A percentile compares a stretch with the other conserved stretches of the same genome.
These are phyloP conservation scores for Toxonevra muliebris DNA, from an alignment of 2,888 invertebrate genomes.

Conservation along the genomic window DNA sequence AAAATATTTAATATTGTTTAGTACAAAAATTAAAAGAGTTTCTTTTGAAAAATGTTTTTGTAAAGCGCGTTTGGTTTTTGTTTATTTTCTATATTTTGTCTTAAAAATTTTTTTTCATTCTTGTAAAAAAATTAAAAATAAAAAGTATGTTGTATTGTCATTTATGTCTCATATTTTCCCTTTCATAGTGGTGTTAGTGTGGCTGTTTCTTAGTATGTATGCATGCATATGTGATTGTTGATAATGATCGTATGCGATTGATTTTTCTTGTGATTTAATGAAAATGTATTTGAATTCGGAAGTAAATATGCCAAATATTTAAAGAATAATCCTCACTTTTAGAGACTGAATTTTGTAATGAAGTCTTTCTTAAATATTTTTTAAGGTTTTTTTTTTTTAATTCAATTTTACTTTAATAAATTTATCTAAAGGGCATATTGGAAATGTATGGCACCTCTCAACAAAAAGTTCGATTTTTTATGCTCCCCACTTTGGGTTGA, in stretches of 20 bases:
- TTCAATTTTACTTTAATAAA: too few relatives aligned
- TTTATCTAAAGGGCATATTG: too few relatives aligned
- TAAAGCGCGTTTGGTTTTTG: conserved; percentile 23
- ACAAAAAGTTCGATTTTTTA: too few relatives aligned
- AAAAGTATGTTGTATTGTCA: conserved; percentile 41
- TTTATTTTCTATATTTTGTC: conserved; percentile 15
- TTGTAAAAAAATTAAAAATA: conserved; percentile 30
- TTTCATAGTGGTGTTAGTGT: conserved; percentile 26
- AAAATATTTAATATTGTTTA: conserved; percentile 10
- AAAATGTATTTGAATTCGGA: too few relatives aligned
- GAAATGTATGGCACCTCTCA: too few relatives aligned
- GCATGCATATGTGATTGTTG: background rate
- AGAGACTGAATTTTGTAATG: too few relatives aligned
- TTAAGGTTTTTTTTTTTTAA: too few relatives aligned
- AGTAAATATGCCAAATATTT: too few relatives aligned
- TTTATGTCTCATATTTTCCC: conserved; percentile 40
- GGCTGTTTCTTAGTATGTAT: conserved; percentile 10
- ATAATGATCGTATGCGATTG: background rate
- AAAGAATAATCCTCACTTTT: too few relatives aligned
- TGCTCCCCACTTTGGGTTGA: too few relatives aligned
- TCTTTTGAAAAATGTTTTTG: conserved; percentile 6
- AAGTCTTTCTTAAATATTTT: too few relatives aligned
- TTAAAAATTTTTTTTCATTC: conserved; percentile 14
- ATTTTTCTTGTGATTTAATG: conserved; percentile 2
- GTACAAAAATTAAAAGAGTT: background rate